These are phyloP conservation scores for Chironomus tepperi DNA, from an alignment of 1,140 invertebrate genomes.

Conservation along the genomic window DNA sequence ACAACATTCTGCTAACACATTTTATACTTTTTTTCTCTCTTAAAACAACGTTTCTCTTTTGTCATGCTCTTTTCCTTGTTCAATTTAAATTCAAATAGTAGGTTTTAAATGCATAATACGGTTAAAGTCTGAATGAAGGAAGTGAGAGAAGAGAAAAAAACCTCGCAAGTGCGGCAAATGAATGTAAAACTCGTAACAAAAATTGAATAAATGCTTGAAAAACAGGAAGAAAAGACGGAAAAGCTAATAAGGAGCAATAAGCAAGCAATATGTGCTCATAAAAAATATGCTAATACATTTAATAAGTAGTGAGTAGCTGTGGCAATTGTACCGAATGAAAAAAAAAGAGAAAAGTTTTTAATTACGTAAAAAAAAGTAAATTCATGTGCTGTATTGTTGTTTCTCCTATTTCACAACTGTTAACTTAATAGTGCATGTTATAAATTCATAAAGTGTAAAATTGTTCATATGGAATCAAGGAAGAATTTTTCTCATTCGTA, in stretches of 20 bases:
- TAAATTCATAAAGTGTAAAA: too few species aligned
- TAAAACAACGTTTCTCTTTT: background rate
- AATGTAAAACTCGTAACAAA: too few species aligned
- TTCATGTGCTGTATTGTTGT: too few species aligned
- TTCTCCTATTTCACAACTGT: too few species aligned
- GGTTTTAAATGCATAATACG: background rate
- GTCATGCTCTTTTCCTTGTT: background rate
- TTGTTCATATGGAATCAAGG: too few species aligned
- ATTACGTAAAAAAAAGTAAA: background rate
- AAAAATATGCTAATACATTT: background rate
- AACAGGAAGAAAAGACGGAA: too few species aligned
- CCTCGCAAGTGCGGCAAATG: too few species aligned
- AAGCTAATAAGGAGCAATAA: background rate
- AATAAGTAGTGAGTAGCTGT: background rate
- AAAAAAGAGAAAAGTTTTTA: background rate
- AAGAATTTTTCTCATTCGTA: background rate
- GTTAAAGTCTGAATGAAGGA: background rate
- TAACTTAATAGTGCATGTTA: too few species aligned
- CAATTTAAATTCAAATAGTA: conserved; percentile 4
- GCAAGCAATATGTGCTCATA: conserved; percentile 6
- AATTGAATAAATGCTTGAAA: too few species aligned
- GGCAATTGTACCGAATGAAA: background rate
- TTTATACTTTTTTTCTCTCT: background rate
- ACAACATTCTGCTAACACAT: background rate
- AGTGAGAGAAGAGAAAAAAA: background rate